Evolutionary conservation across 2,113 vertebrate genomes (phyloP).

Genomic region (Sterrhoptilus dennistouni): DNA sequence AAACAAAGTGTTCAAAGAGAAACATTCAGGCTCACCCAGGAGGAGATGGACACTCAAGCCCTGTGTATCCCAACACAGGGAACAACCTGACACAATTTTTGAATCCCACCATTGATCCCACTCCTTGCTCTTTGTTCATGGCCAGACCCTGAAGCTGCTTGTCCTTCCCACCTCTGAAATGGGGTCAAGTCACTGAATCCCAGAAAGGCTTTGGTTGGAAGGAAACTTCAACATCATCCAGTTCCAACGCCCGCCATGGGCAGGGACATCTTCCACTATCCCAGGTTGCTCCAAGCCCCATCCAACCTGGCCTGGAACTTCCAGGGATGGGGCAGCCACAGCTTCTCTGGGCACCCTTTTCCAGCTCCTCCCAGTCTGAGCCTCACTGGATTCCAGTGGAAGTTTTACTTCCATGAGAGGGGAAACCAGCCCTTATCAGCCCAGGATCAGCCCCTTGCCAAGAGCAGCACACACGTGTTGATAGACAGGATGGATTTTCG

Average conservation of each 20-base stretch:
- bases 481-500: not conserved
- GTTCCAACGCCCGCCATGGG: accelerated
- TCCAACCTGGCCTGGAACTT: accelerated
- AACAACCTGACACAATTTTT: not conserved
- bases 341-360: not conserved
- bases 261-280: not conserved
- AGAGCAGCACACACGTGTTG: not conserved
- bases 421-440: not conserved
- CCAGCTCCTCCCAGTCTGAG: not conserved
- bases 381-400: not conserved
- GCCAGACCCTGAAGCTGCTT: not conserved
- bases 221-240: not conserved
- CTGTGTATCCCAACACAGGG: accelerated
- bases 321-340: not conserved
- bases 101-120: not conserved
- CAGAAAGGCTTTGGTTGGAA: not conserved
- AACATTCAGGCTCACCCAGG: not conserved
- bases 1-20: not conserved
- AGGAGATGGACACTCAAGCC: not conserved
- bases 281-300: not conserved
- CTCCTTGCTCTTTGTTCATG: not conserved
- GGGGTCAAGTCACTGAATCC: not conserved
- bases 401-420: not conserved
- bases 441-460: not conserved
- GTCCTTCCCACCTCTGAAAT: accelerated